Evolutionary conservation across 2,888 invertebrate species (phyloP), one percentile per base, ranked within the genome.

Genomic region (Abscondita cerata): DNA sequence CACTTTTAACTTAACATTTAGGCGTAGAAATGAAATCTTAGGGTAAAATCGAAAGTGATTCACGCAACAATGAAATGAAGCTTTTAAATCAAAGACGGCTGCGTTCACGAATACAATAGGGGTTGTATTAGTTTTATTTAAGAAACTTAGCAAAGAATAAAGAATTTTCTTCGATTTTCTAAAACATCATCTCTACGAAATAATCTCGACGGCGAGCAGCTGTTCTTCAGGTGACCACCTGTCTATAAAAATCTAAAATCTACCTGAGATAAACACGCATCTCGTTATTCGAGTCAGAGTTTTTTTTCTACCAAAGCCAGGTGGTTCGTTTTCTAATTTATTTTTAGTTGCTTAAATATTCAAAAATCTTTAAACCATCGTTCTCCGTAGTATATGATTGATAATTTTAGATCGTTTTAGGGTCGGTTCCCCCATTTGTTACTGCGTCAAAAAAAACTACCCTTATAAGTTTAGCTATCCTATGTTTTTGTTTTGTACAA

Each of bases 191-290:
- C 44, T 16, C 36, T 34, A 53, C 47, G 31, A 47, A 59, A 47
- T 48, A 54, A 46, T 15, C 40, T 20, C 16, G 13, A 19, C 19
- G 34, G 60, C n/a, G 51, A 47, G 61, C 61, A 55, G 61, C 59
- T 59, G 59, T 59, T 50, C 41, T 41, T 47, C 52, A 36, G 55
- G 56, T 56, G 55, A 61, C 61, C 61, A 61, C 61, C 61, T 61
- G 61, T 52, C 56, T 20, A 31, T 61, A 56, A 59, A 59, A 59
- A 52, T 51, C 31, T 36, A 47, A n/a, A 33, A 20, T 38, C 52
- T 18, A 47, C 18, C 18, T 33, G 40, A 61, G 34, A 40, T 13
- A 40, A 51, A 52, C 25, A 34, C 9, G 20, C 57, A 8, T 18
- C 40, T n/a, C 13, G 52, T 36, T 13, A 36, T 19, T 13, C 38